phyloP scores from a whole-genome alignment of 2,888 invertebrate species.

The Tillus elongatus region DNA sequence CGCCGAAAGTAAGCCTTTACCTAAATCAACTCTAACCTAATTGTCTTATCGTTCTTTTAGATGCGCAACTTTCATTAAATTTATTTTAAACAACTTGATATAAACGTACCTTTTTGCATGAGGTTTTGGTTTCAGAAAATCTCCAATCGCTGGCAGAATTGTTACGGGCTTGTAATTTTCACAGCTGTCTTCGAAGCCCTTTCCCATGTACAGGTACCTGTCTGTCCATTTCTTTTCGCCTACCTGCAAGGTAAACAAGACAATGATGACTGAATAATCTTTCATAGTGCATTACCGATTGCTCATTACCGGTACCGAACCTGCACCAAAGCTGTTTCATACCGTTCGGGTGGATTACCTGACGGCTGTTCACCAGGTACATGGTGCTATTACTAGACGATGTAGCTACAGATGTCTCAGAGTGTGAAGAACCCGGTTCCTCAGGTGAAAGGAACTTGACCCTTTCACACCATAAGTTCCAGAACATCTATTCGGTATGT shows the following conservation, averaged over 20 bases:
- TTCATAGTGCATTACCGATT: slow-evolving; percentile 15
- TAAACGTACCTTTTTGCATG: background rate
- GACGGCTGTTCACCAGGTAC: slow-evolving; percentile 40
- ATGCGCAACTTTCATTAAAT: too few relatives aligned
- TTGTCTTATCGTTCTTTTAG: too few relatives aligned
- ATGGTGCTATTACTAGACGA: slow-evolving; percentile 42
- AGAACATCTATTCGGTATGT: slow-evolving; percentile 52
- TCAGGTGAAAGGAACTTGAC: slow-evolving; percentile 42
- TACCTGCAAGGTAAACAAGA: slow-evolving; percentile 18
- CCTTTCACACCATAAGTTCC: slow-evolving; percentile 53
- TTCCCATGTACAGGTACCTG: slow-evolving; percentile 50
- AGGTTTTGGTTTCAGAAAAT: slow-evolving; percentile 34
- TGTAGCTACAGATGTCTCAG: slow-evolving; percentile 47
- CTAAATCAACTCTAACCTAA: too few relatives aligned
- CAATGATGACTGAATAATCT: slow-evolving; percentile 16
- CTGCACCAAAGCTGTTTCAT: slow-evolving; percentile 37
- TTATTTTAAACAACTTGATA: too few relatives aligned
- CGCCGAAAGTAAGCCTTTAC: too few relatives aligned
- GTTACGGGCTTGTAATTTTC: slow-evolving; percentile 36
- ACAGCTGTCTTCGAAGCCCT: slow-evolving; percentile 37
- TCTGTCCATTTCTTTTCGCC: slow-evolving; percentile 44
- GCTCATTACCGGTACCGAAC: slow-evolving; percentile 31
- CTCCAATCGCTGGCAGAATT: slow-evolving; percentile 32
- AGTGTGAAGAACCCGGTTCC: slow-evolving; percentile 42
- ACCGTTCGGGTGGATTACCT: slow-evolving; percentile 30